Evolutionary conservation across 2,888 invertebrate genomes (phyloP).

Genomic region (Electrophaes corylata): DNA sequence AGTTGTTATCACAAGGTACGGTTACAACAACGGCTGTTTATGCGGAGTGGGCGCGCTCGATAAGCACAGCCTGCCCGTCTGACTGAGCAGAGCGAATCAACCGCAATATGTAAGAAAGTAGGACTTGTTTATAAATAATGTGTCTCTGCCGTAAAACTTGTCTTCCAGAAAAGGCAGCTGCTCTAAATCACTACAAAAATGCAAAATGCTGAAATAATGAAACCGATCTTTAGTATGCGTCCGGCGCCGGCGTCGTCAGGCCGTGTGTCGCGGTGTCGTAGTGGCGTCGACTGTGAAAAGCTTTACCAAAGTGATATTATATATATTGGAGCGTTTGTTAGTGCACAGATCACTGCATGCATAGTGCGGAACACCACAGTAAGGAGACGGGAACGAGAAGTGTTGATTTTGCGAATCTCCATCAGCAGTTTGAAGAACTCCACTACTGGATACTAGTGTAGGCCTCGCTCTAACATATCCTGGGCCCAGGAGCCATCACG

Average conservation of each 20-base stretch:
- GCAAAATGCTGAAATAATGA: slow-evolving; percentile 6
- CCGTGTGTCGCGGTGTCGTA: too few species aligned
- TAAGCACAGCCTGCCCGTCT: neutral
- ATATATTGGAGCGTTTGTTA: neutral
- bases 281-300: too few species aligned
- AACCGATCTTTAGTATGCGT: neutral
- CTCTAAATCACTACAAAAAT: neutral
- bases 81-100: neutral
- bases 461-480: too few species aligned
- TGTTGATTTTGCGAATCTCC: neutral
- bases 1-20: neutral
- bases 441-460: too few species aligned
- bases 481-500: too few species aligned
- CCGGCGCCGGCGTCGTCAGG: neutral
- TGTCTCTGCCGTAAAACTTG: neutral
- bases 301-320: slow-evolving; percentile 11
- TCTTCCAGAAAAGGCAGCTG: neutral
- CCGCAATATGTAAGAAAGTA: too few species aligned
- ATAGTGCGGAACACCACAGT: neutral
- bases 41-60: neutral
- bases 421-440: too few species aligned
- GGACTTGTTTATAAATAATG: neutral
- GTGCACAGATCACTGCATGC: neutral
- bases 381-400: neutral
- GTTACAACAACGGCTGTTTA: neutral